Percentiles rank a stretch among this genome's conserved stretches.
phyloP scores from a whole-genome alignment of 2,888 invertebrate genomes.

The Drosophila buzzatii region DNA sequence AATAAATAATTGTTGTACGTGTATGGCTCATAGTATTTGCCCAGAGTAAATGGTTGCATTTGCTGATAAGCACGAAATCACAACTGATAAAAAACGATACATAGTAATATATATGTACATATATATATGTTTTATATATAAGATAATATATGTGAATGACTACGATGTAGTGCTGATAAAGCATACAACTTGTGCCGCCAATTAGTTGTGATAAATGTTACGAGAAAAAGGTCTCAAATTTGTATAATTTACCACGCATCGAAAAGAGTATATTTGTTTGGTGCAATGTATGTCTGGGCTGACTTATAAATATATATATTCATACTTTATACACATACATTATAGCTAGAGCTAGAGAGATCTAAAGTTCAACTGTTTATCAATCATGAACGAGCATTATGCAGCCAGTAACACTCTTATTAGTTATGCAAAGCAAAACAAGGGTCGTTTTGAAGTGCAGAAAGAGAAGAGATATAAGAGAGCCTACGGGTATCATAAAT shows the following conservation, averaged over 20 bases:
- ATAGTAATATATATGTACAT: neutral
- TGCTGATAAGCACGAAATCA: slow-evolving; percentile 68
- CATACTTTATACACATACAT: no score
- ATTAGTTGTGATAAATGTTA: slow-evolving; percentile 38
- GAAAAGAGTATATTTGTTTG: neutral
- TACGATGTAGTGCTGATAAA: slow-evolving; percentile 42
- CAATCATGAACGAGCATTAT: no score
- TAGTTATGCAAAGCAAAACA: no score
- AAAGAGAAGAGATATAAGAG: no score
- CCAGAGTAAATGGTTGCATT: slow-evolving; percentile 63
- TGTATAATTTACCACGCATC: neutral
- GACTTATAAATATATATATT: no score
- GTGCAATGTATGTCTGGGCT: neutral
- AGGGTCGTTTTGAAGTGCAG: no score
- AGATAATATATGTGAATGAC: slow-evolving; percentile 8
- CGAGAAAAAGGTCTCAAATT: slow-evolving; percentile 12
- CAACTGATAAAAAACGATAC: slow-evolving; percentile 63
- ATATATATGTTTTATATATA: neutral
- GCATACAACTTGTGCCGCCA: slow-evolving; percentile 22
- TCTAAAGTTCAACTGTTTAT: no score
- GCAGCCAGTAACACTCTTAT: no score
- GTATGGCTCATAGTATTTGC: slow-evolving; percentile 50
- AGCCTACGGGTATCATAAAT: no score
- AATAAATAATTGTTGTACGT: slow-evolving; percentile 44
- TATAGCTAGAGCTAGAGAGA: no score